Base-by-base conservation (phyloP, 35 echinoderm and acorn worm species). In the Stichopus chloronotus region DNA sequence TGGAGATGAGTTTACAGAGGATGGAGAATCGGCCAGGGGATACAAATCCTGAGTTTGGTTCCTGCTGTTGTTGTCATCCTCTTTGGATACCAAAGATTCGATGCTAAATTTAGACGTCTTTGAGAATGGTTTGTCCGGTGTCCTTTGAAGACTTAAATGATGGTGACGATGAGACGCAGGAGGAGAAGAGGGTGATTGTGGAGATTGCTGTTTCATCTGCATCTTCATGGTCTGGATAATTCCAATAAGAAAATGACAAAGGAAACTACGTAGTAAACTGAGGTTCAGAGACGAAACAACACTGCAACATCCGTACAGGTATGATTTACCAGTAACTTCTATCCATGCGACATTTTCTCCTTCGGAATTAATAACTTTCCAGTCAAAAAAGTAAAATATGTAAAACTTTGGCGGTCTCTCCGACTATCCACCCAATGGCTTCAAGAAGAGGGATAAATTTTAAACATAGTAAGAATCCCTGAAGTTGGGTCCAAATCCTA, bases 81-180 rank as follows among this genome's bases (percentile, higher is more conserved):
- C 90, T 79, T 91, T 91, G 16, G 90, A 78, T 25, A 91, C 90
- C 22, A 91, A 65, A 8, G 90, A 91, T 77, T 91, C 90, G 25
- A 91, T 91, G n/a, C 90, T 91, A 79, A 91, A 91, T 52, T 91
- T 91, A 23, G 90, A 91, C 14, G 87, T 72, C 59, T 89, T 89
- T 55, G 87, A 89, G 24, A 89, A 89, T 43, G 87, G 21, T 71
- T 89, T 89, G 9, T 59, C 43, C 61, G 20, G 21, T 16, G 87
- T 89, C 87, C 87, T 65, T 5, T 89, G 87, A 5, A 61, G 87
- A 72, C 87, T 89, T 21, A 23, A 21, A 43, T 43, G 20, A 43
- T 21, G 23, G 76, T 43, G 30, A 43, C 30, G 30, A 43, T 43
- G 30, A 43, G 30, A 43, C 30, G 30, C 30, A 43, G 30, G 30